These are phyloP conservation scores for Drosophila basisetae DNA, from an alignment of 2,888 invertebrate genomes.

Conservation along the genomic window DNA sequence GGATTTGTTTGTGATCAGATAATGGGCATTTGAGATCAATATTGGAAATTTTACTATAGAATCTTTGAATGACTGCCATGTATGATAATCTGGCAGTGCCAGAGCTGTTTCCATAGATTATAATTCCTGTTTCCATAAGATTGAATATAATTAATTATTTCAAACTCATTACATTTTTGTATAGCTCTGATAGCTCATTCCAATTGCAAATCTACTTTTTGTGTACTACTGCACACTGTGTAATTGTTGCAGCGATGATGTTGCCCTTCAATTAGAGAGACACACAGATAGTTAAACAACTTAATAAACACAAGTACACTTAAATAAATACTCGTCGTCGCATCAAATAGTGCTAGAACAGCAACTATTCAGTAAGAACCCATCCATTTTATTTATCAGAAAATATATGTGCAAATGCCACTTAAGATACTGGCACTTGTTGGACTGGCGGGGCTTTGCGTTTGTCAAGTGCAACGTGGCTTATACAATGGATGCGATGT, in stretches of 20 bases:
- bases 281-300: slow-evolving; percentile 40
- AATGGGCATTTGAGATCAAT: background rate
- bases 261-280: slow-evolving; percentile 37
- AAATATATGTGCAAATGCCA: slow-evolving; percentile 58
- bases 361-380: slow-evolving; percentile 32
- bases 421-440: slow-evolving; percentile 64
- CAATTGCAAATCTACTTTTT: too few relatives aligned
- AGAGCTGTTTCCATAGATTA: background rate
- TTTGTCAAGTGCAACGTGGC: slow-evolving; percentile 47
- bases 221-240: background rate
- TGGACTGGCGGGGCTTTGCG: slow-evolving; percentile 23
- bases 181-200: background rate
- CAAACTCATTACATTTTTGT: background rate
- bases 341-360: slow-evolving; percentile 11
- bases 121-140: background rate
- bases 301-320: slow-evolving; percentile 22
- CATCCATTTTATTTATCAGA: slow-evolving; percentile 71
- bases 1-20: too few relatives aligned
- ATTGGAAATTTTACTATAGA: background rate
- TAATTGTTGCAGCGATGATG: slow-evolving; percentile 13
- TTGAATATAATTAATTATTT: background rate
- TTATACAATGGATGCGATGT: slow-evolving; percentile 42
- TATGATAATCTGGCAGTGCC: background rate
- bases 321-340: slow-evolving; percentile 3
- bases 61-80: background rate